phyloP scores from a whole-genome alignment of 2,888 invertebrate genomes.

The Phyto melanocephala region DNA sequence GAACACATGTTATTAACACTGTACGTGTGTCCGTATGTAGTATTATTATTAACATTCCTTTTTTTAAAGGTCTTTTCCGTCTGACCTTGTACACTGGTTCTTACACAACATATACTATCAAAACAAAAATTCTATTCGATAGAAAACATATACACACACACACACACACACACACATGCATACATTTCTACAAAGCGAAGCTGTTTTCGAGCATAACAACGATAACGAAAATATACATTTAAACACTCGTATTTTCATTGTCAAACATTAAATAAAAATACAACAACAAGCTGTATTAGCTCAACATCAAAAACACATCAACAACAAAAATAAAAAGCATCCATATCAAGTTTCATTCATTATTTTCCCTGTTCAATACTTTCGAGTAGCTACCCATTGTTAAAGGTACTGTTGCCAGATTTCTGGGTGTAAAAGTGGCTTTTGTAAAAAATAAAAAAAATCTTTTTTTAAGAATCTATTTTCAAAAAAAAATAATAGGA shows the following conservation, averaged over 20 bases:
- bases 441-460: too few relatives aligned
- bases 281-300: constrained; percentile 32
- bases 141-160: neutral
- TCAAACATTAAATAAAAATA: constrained; percentile 37
- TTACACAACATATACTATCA: neutral
- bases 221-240: constrained; percentile 12
- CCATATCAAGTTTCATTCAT: constrained; percentile 41
- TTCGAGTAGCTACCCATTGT: neutral
- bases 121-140: constrained; percentile 2
- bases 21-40: too few relatives aligned
- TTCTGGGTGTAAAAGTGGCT: too few relatives aligned
- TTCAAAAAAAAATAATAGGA: too few relatives aligned
- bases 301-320: neutral
- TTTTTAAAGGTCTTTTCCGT: neutral
- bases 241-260: constrained; percentile 42
- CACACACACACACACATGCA: neutral
- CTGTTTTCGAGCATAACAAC: neutral
- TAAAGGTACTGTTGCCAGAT: neutral
- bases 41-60: too few relatives aligned
- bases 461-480: too few relatives aligned
- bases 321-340: constrained; percentile 33
- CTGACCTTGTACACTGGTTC: neutral
- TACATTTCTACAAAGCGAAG: too few relatives aligned
- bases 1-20: too few relatives aligned
- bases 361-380: neutral